Evolutionary conservation across 1,140 invertebrate genomes (phyloP), one percentile per base, ranked within the genome.

Genomic region (Telenomus remus): DNA sequence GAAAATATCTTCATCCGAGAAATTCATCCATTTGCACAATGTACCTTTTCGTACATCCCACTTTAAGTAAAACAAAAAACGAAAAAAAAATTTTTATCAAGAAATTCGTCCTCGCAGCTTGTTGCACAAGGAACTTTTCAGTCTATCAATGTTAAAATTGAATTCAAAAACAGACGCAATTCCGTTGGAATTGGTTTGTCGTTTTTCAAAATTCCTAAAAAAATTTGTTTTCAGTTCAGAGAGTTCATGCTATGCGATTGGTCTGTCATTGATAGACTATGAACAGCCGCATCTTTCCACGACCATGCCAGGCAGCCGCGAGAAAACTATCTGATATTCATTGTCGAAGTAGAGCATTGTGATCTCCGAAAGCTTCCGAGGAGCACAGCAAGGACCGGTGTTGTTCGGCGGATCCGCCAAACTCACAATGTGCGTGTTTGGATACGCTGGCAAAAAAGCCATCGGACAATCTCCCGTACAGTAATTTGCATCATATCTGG

Each of bases 391-490:
- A 0, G 96, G 95, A 0, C 94, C 93, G 4, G 91, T 92, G 60
- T 92, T 93, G 39, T 93, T 92, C 16, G 90, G 90, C 4, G 90
- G 91, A 7, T 92, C 91, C 0, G 92, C 91, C 11, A 92, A 89
- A 73, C 93, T 91, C 35, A 97, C 93, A 80, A 99, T 90, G 87
- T 99, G 96, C 14, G 97, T 98, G 86, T 98, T 97, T 1, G 96
- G 94, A 85, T 98, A 94, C 80, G 95, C 93, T 78, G 96, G 95
- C 14, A 97, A 88, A 84, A 97, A 96, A 2, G 94, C 92, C 87
- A 93, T 96, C 0, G 95, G 94, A 89, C 98, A 99, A 79, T 98
- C 95, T 2, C 98, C 98, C 63, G 94, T 93, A 89, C 98, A 99
- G 88, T 97, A 98, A 89, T 97, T 97, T 12, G 98, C 97, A 81